Evolutionary conservation across 2,888 invertebrate genomes (phyloP).

Genomic region (Calameuta idolon): DNA sequence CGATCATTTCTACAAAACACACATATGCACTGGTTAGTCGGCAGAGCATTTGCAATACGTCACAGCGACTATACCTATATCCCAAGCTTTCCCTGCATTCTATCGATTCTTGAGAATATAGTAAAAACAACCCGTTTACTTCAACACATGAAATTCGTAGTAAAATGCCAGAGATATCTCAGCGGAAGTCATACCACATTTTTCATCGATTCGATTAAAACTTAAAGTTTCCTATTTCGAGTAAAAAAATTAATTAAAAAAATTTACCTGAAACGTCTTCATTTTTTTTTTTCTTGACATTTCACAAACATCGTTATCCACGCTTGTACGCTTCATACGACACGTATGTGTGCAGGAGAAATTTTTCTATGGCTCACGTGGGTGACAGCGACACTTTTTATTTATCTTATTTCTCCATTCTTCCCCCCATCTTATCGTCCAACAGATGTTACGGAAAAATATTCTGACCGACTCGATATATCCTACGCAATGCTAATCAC

Average conservation of each 20-base stretch:
- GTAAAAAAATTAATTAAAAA: background rate
- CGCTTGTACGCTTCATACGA: background rate
- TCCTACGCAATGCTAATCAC: constrained; percentile 43
- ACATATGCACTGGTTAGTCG: background rate
- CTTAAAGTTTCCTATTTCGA: too few relatives aligned
- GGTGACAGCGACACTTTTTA: background rate
- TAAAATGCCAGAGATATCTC: background rate
- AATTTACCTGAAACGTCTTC: background rate
- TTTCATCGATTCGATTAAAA: background rate
- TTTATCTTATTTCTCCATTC: background rate
- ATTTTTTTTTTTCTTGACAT: background rate
- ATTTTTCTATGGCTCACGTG: background rate
- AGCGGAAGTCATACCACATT: background rate
- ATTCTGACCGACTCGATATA: constrained; percentile 12
- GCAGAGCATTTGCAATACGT: background rate
- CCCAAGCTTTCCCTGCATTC: constrained; percentile 41
- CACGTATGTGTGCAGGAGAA: background rate
- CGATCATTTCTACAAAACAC: background rate
- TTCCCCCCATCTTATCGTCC: background rate
- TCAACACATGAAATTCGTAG: background rate
- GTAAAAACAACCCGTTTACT: background rate
- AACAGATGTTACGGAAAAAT: background rate
- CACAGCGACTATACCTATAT: constrained; percentile 16
- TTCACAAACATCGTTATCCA: background rate
- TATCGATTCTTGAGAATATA: constrained; percentile 14